Evolutionary conservation across 2,888 invertebrate genomes (phyloP).

Genomic region (Drosophila borborema): DNA sequence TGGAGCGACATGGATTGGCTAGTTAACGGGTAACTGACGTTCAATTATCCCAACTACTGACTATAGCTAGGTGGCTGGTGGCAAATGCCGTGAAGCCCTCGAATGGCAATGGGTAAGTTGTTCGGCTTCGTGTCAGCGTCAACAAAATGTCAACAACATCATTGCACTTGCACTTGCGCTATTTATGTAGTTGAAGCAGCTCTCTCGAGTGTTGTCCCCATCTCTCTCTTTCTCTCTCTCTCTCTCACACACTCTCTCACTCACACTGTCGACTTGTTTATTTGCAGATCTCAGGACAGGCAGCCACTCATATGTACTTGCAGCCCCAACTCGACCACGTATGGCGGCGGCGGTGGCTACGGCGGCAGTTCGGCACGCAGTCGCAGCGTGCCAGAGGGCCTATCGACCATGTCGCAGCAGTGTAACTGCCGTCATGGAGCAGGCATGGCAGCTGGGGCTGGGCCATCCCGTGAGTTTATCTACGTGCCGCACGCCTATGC

Average conservation of each 20-base stretch:
- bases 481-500: slow-evolving; percentile 86
- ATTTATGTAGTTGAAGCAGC: slow-evolving; percentile 31
- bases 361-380: slow-evolving; percentile 80
- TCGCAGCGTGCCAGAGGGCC: slow-evolving; percentile 85
- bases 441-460: slow-evolving; percentile 44
- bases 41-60: slow-evolving; percentile 23
- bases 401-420: slow-evolving; percentile 83
- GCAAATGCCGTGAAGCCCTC: slow-evolving; percentile 38
- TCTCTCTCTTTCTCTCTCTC: background rate
- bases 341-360: slow-evolving; percentile 17
- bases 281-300: slow-evolving; percentile 63
- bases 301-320: slow-evolving; percentile 63
- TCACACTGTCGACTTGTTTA: slow-evolving; percentile 13
- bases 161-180: slow-evolving; percentile 43
- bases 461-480: slow-evolving; percentile 76
- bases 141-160: slow-evolving; percentile 21
- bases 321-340: slow-evolving; percentile 63
- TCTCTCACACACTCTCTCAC: background rate
- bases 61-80: background rate
- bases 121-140: slow-evolving; percentile 39
- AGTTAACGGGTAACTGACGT: slow-evolving; percentile 18
- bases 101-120: slow-evolving; percentile 41
- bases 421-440: slow-evolving; percentile 82
- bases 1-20: slow-evolving; percentile 10
- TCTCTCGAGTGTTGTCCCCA: background rate